Conservation (phyloP, 1,140 invertebrate species). For the Drosophila melanogaster region Release_6_plus_ISO1_MT NT_037436.4:5952001-5952500, state of each 20-base stretch:
- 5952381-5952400: constrained; percentile 9
- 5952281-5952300: not conserved
- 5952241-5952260: not conserved
- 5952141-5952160: not conserved
- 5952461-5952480: constrained; percentile 61
- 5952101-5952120: constrained; percentile 61
- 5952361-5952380: constrained; percentile 7
- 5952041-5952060: constrained; percentile 62
- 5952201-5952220: no score
- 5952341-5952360: no score
- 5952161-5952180: no score
- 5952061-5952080: constrained; percentile 75
- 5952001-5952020: constrained; percentile 63
- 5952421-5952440: constrained; percentile 21
- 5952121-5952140: constrained; percentile 20
- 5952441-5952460: constrained; percentile 49
- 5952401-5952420: constrained; percentile 34
- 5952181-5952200: no score
- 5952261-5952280: not conserved
- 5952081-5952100: constrained; percentile 69
- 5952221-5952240: not conserved
- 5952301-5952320: not conserved
- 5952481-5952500: constrained; percentile 70
- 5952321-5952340: not conserved
- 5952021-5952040: constrained; percentile 44